These are phyloP conservation scores for Parazoanthus swiftii DNA, from an alignment of 92 coral and sea anemone species.

Conservation along the genomic window DNA sequence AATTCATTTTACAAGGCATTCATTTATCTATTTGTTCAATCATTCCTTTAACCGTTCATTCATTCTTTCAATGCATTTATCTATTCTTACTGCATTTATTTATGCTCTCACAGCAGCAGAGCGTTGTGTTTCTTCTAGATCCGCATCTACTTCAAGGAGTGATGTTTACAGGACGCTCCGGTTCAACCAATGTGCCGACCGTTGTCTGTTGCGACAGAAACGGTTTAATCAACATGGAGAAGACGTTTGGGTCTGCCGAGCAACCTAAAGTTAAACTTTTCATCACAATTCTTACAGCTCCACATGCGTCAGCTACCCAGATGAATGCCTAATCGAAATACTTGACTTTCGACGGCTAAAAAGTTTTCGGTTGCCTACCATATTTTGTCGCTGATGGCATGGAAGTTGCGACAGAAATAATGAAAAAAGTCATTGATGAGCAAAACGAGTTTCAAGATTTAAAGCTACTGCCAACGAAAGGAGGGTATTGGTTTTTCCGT, in stretches of 20 bases:
- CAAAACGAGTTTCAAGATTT: not conserved
- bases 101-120: too few species aligned
- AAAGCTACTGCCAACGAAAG: too few species aligned
- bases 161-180: slow-evolving; percentile 3
- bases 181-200: slow-evolving; percentile 9
- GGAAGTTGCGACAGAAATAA: slow-evolving; percentile 29
- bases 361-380: slow-evolving; percentile 50
- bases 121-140: not conserved
- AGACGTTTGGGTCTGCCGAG: not conserved
- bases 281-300: slow-evolving; percentile 48
- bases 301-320: slow-evolving; percentile 23
- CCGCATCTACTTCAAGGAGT: not conserved
- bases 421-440: slow-evolving; percentile 20
- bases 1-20: too few species aligned
- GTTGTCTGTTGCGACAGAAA: slow-evolving; percentile 37
- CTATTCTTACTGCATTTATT: too few species aligned
- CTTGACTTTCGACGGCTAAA: slow-evolving; percentile 44
- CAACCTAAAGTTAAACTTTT: slow-evolving; percentile 51
- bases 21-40: too few species aligned
- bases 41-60: too few species aligned
- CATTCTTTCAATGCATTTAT: too few species aligned
- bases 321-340: slow-evolving; percentile 40
- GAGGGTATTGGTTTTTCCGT: too few species aligned
- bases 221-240: slow-evolving; percentile 16
- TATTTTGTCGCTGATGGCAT: slow-evolving; percentile 52